Percentiles rank a stretch among this genome's conserved stretches.
Conservation (phyloP, 2,113 vertebrate genomes). For the Procavia capensis region DNA sequence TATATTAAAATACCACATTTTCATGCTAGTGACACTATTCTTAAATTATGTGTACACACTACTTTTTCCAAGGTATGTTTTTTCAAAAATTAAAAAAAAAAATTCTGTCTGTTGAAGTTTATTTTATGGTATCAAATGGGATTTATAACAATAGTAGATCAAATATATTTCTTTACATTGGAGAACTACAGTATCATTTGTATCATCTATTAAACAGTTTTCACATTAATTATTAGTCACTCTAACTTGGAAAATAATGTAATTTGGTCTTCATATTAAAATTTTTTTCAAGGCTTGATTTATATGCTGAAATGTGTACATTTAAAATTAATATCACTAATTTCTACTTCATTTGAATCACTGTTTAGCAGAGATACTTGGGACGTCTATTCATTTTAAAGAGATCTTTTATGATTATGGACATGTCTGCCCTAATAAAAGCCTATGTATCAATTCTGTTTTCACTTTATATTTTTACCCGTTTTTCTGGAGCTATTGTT, state of each 20-base stretch:
- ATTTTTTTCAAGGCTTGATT: not conserved
- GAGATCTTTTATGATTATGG: slow-evolving; percentile 21
- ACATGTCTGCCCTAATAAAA: slow-evolving; percentile 68
- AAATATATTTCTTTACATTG: slow-evolving; percentile 53
- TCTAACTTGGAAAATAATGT: slow-evolving; percentile 57
- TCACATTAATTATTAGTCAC: slow-evolving; percentile 29
- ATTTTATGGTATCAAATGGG: slow-evolving; percentile 20
- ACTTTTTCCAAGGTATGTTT: not conserved
- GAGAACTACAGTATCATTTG: not conserved
- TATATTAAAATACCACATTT: slow-evolving; percentile 24
- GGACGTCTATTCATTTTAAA: slow-evolving; percentile 13
- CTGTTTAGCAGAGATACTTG: slow-evolving; percentile 11
- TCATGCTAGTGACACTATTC: slow-evolving; percentile 15
- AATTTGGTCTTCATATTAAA: not conserved
- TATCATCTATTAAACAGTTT: slow-evolving; percentile 23
- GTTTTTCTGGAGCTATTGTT: not conserved
- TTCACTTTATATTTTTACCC: not conserved
- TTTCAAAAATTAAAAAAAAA: slow-evolving; percentile 15
- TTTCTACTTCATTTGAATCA: slow-evolving; percentile 39
- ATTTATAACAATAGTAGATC: slow-evolving; percentile 28
- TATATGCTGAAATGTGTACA: slow-evolving; percentile 6
- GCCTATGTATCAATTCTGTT: not conserved
- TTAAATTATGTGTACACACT: not conserved
- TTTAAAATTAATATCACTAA: slow-evolving; percentile 27
- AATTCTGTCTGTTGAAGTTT: not conserved